Evolutionary conservation across 2,797 vertebrate genomes (phyloP).

Genomic region (Sphenodon punctatus): DNA sequence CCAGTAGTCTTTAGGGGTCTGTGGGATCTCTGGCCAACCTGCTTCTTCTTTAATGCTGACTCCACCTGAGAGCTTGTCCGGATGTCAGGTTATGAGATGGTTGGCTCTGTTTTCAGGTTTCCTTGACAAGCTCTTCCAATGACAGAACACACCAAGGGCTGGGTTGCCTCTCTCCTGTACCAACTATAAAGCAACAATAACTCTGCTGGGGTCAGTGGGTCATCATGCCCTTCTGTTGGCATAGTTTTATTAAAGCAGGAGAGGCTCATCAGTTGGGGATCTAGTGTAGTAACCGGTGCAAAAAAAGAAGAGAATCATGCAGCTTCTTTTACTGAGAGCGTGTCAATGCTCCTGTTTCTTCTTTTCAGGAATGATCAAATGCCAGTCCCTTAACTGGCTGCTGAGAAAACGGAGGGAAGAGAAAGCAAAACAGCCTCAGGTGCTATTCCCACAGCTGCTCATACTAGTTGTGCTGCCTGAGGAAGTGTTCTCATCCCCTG

Average conservation of each 20-base stretch:
- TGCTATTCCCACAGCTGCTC: neutral
- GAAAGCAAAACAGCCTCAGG: neutral
- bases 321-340: neutral
- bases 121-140: neutral
- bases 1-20: too few species aligned
- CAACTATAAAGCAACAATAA: neutral
- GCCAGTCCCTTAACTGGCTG: conserved; percentile 2
- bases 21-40: too few species aligned
- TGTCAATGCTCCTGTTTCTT: neutral
- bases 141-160: neutral
- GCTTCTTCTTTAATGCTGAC: too few species aligned
- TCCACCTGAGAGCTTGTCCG: neutral
- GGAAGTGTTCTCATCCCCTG: neutral
- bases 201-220: neutral
- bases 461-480: neutral
- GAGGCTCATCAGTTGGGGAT: neutral
- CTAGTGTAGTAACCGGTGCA: neutral
- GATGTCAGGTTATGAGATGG: neutral
- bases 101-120: neutral
- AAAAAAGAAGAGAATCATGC: neutral
- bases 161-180: neutral
- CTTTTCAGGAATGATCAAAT: neutral
- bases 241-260: neutral
- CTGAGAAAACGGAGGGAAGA: neutral
- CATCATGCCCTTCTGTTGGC: neutral